phyloP scores from a whole-genome alignment of 2,113 vertebrate species.

The Larimichthys polyactis region DNA sequence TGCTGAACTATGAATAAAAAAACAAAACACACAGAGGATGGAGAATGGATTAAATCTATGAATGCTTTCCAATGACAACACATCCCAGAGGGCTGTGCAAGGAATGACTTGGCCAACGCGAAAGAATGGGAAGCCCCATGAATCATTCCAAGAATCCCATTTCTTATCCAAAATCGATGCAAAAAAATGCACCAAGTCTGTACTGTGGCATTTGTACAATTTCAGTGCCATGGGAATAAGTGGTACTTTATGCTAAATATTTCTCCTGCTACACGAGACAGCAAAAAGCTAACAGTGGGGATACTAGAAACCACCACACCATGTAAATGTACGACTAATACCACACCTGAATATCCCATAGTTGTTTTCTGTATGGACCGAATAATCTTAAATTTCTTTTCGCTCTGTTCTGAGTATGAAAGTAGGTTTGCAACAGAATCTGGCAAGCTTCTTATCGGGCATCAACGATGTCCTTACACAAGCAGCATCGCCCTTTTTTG shows the following conservation, averaged over 20 bases:
- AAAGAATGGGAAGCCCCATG: constrained; percentile 62
- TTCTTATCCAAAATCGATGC: constrained; percentile 30
- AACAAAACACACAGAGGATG: constrained; percentile 23
- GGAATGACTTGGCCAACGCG: constrained; percentile 40
- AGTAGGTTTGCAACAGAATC: constrained; percentile 48
- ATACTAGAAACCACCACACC: not conserved
- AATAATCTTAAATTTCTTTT: constrained; percentile 37
- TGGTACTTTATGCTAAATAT: not conserved
- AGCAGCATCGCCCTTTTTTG: constrained; percentile 31
- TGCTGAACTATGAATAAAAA: constrained; percentile 32
- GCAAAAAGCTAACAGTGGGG: constrained; percentile 7
- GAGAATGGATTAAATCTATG: constrained; percentile 51
- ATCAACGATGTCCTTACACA: constrained; percentile 49
- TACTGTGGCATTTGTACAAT: constrained; percentile 30
- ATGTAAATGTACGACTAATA: constrained; percentile 3
- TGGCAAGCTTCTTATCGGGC: constrained; percentile 45
- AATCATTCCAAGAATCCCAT: constrained; percentile 56
- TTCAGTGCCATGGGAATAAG: constrained; percentile 4
- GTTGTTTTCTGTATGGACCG: constrained; percentile 2
- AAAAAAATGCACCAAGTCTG: constrained; percentile 32
- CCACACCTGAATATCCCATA: not conserved
- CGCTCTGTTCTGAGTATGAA: constrained; percentile 28
- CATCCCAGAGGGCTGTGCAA: constrained; percentile 30
- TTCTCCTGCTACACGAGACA: constrained; percentile 18
- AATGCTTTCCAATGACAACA: constrained; percentile 49